Conservation (phyloP, 2,113 vertebrate species). For the Mungos mungo region DNA sequence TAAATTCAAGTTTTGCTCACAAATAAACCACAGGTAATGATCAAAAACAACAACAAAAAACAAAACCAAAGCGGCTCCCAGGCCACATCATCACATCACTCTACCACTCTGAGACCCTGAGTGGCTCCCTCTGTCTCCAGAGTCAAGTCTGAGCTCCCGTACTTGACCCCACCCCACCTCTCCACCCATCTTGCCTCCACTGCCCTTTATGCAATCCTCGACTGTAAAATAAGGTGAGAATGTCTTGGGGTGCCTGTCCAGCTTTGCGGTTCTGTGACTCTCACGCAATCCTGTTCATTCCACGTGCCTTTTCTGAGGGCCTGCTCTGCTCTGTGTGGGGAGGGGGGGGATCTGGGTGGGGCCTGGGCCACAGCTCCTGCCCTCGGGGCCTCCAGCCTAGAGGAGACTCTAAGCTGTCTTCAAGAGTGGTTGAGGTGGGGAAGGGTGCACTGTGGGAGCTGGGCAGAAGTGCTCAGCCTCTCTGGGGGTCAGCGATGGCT, state of each 20-base stretch:
- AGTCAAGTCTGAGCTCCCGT: background rate
- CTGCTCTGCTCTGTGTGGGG: background rate
- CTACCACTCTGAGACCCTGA: background rate
- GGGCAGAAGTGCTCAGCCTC: background rate
- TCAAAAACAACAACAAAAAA: no score
- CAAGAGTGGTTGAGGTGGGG: background rate
- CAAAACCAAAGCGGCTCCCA: background rate
- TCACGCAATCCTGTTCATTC: accelerated
- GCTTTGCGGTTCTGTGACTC: background rate
- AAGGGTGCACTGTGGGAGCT: background rate
- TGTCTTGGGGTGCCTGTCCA: background rate
- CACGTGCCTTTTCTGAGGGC: background rate
- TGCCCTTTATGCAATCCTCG: background rate
- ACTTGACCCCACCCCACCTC: background rate
- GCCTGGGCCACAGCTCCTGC: background rate
- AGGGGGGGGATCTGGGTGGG: background rate
- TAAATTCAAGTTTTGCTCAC: background rate
- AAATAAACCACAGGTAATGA: background rate
- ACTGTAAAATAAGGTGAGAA: background rate
- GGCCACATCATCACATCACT: background rate
- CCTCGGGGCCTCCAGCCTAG: background rate
- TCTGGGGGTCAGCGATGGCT: background rate
- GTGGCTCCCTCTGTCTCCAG: background rate
- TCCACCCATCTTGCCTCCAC: background rate
- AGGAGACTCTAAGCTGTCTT: background rate